Conservation (phyloP, 2,888 invertebrate genomes). For the Cistogaster globosa region DNA sequence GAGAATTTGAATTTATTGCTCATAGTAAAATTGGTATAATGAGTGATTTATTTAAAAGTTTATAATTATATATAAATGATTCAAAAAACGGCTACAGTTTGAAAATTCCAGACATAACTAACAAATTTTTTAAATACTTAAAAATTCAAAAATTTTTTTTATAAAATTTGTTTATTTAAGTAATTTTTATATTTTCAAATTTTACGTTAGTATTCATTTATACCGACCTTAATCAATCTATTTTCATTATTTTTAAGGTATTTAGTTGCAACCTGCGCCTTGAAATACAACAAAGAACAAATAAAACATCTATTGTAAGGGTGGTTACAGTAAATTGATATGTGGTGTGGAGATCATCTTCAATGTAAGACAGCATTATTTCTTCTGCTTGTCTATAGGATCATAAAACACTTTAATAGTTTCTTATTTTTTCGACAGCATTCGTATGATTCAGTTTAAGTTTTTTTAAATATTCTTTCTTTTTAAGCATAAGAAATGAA, state of each 20-base stretch:
- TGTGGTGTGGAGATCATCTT: conserved; percentile 61
- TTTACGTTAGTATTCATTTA: not conserved
- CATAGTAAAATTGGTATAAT: not conserved
- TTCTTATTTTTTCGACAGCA: conserved; percentile 72
- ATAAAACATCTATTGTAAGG: not conserved
- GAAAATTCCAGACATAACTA: no score
- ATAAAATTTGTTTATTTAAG: no score
- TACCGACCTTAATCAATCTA: not conserved
- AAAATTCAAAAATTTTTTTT: no score
- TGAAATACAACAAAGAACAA: conserved; percentile 12
- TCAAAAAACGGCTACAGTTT: no score
- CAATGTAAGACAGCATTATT: conserved; percentile 81
- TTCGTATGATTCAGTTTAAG: conserved; percentile 52
- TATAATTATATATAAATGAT: conserved; percentile 33
- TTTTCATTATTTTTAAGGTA: conserved; percentile 36
- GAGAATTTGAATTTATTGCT: not conserved
- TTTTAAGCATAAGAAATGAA: conserved; percentile 11
- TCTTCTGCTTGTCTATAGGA: conserved; percentile 81
- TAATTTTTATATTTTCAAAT: not conserved
- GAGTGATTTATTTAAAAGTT: conserved; percentile 12
- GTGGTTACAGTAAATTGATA: not conserved
- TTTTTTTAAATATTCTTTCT: not conserved
- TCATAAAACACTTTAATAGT: conserved; percentile 83
- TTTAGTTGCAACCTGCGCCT: conserved; percentile 49
- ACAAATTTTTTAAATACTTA: no score